phyloP scores from a whole-genome alignment of 2,888 invertebrate species.

The Bellardia pandia region DNA sequence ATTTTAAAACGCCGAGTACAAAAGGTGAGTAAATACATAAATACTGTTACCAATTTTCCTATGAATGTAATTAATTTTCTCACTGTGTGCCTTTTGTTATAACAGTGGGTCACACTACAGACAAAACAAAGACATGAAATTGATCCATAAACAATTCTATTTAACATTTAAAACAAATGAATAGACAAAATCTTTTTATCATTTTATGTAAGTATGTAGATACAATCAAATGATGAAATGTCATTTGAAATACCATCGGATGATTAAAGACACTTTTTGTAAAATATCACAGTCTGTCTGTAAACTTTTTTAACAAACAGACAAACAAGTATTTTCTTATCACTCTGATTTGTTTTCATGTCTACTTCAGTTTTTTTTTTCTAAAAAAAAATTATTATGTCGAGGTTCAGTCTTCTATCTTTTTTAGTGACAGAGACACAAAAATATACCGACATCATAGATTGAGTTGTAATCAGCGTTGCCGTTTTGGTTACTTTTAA shows the following conservation, averaged over 20 bases:
- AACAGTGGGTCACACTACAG: background rate
- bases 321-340: conserved; percentile 1
- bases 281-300: conserved; percentile 4
- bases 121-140: background rate
- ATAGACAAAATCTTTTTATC: conserved; percentile 23
- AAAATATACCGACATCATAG: conserved; percentile 26
- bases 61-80: background rate
- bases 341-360: conserved; percentile 7
- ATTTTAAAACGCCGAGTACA: too few species aligned
- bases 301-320: background rate
- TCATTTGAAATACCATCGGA: conserved; percentile 49
- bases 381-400: background rate
- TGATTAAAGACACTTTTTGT: conserved; percentile 51
- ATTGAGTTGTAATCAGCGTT: too few species aligned
- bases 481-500: too few species aligned
- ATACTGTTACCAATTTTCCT: too few species aligned
- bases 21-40: too few species aligned
- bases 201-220: conserved; percentile 8
- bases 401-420: background rate
- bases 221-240: conserved; percentile 55
- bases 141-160: conserved; percentile 5
- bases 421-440: background rate
- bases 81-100: background rate
- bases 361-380: background rate
- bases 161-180: conserved; percentile 34